Conservation (phyloP, 2,797 vertebrate species). For the Haliaeetus albicilla region DNA sequence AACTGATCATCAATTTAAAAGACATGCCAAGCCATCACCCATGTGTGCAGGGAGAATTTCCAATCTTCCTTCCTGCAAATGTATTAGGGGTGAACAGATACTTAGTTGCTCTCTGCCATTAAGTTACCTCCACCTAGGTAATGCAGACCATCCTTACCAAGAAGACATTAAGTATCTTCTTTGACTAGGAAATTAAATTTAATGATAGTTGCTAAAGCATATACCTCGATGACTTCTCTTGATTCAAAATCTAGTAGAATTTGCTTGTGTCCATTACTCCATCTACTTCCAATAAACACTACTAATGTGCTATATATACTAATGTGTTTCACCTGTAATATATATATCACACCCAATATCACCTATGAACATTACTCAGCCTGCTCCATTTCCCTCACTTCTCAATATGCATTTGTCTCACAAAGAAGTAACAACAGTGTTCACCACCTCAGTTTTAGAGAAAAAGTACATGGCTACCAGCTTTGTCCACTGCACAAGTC, state of each 20-base stretch:
- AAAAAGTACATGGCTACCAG: background rate
- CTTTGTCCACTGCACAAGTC: background rate
- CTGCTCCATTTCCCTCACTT: background rate
- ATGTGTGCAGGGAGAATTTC: background rate
- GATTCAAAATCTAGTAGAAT: background rate
- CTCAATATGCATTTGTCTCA: background rate
- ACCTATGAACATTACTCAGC: background rate
- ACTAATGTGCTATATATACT: background rate
- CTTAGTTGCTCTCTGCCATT: background rate
- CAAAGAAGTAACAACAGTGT: background rate
- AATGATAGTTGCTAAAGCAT: background rate
- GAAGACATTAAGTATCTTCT: background rate
- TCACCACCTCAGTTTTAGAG: background rate
- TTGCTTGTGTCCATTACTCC: background rate
- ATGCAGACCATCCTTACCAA: background rate
- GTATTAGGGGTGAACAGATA: background rate
- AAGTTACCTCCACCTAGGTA: background rate
- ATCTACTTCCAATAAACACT: background rate
- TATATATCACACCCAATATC: background rate
- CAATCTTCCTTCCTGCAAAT: background rate
- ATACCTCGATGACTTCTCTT: background rate
- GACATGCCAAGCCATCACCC: background rate
- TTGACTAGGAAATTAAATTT: background rate
- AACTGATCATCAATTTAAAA: background rate
- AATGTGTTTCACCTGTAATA: background rate